Evolutionary conservation across 1,140 invertebrate genomes (phyloP).

Genomic region (Andrena cerasifolii): DNA sequence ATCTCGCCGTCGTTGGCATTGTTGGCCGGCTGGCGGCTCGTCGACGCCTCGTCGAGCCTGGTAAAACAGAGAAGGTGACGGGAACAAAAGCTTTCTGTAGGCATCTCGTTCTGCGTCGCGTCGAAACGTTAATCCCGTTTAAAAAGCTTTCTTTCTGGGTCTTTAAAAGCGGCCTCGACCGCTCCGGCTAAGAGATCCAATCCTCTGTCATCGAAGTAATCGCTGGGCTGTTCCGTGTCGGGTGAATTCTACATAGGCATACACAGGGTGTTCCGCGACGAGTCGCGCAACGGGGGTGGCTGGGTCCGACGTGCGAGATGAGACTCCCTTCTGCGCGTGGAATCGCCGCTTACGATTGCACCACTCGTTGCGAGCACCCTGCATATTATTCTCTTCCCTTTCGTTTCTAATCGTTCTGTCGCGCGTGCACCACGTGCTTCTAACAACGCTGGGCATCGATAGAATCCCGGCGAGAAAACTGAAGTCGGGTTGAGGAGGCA

Average conservation of each 20-base stretch:
- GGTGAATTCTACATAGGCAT: too few relatives aligned
- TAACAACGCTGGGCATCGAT: neutral
- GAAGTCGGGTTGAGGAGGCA: slow-evolving; percentile 1
- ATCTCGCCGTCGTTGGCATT: slow-evolving; percentile 71
- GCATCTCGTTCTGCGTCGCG: slow-evolving; percentile 9
- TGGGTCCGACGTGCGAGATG: too few relatives aligned
- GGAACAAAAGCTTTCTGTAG: slow-evolving; percentile 44
- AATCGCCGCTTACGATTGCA: too few relatives aligned
- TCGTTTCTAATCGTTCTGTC: too few relatives aligned
- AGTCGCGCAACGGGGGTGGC: too few relatives aligned
- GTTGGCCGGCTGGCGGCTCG: slow-evolving; percentile 77
- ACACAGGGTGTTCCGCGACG: too few relatives aligned
- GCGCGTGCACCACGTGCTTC: slow-evolving; percentile 3
- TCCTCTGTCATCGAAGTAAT: slow-evolving; percentile 57
- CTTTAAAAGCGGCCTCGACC: slow-evolving; percentile 48
- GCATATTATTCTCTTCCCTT: too few relatives aligned
- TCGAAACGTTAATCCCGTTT: slow-evolving; percentile 20
- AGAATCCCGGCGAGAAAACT: slow-evolving; percentile 24
- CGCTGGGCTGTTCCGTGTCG: neutral
- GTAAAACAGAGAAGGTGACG: slow-evolving; percentile 74
- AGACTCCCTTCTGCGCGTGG: too few relatives aligned
- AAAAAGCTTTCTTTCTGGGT: neutral
- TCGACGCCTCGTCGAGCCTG: slow-evolving; percentile 80
- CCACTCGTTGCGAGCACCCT: too few relatives aligned
- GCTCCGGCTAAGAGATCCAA: slow-evolving; percentile 60